A percentile compares a stretch with the other conserved stretches of the same genome.
Evolutionary conservation across 1,140 invertebrate species (phyloP).

Genomic region (Scylla paramamosain): DNA sequence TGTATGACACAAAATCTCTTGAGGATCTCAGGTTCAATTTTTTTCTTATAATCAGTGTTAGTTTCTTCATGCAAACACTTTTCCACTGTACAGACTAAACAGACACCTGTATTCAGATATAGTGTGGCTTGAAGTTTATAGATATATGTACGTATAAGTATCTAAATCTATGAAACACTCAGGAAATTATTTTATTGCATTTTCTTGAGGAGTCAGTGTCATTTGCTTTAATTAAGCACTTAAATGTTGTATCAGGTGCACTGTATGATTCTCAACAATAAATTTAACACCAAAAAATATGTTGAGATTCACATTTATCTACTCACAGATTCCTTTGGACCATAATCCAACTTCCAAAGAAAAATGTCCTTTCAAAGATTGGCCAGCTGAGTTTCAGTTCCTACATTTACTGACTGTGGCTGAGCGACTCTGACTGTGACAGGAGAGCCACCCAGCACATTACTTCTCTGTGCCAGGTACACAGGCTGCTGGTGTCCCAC

Average conservation of each 20-base stretch:
- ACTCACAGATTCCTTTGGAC: neutral
- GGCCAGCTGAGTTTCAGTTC: conserved; percentile 76
- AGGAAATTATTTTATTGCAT: conserved; percentile 65
- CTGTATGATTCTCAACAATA: conserved; percentile 53
- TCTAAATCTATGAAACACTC: conserved; percentile 70
- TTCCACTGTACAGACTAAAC: conserved; percentile 22
- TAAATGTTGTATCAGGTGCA: conserved; percentile 29
- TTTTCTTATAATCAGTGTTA: neutral
- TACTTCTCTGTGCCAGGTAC: conserved; percentile 76
- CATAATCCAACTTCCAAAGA: neutral
- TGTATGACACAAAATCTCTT: neutral
- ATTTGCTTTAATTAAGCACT: conserved; percentile 25
- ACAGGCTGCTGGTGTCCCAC: conserved; percentile 71
- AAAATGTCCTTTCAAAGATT: conserved; percentile 73
- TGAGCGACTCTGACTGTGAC: conserved; percentile 76
- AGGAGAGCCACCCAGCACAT: conserved; percentile 76
- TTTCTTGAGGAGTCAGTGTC: conserved; percentile 43
- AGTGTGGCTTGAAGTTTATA: neutral
- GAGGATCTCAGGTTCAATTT: neutral
- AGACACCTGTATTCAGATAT: conserved; percentile 4
- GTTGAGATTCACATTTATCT: conserved; percentile 65
- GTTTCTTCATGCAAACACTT: conserved; percentile 9
- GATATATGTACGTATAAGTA: conserved; percentile 37
- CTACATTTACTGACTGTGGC: conserved; percentile 69
- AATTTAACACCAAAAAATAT: conserved; percentile 38